These are phyloP conservation scores for Sebastes paucispinis DNA, from an alignment of 2,797 vertebrate genomes.

Conservation along the genomic window DNA sequence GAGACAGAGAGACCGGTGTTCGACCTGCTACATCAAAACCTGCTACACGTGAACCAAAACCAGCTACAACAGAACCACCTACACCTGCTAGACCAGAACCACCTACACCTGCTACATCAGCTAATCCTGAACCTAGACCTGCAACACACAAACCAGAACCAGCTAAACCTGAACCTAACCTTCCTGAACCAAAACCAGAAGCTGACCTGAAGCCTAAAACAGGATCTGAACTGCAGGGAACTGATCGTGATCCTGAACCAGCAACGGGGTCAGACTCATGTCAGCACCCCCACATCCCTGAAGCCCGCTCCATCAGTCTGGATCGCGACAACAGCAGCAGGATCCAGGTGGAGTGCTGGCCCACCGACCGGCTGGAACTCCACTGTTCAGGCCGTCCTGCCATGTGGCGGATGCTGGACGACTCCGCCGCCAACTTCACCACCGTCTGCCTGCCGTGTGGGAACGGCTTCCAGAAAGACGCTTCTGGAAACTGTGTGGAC, in stretches of 20 bases:
- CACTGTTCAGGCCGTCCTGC: constrained; percentile 53
- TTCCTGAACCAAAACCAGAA: too few relatives aligned
- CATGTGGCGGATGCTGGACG: constrained; percentile 38
- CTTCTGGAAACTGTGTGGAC: constrained; percentile 54
- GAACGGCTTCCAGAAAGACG: constrained; percentile 41
- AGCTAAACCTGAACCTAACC: not conserved
- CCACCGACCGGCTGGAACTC: constrained; percentile 45
- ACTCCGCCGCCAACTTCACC: constrained; percentile 29
- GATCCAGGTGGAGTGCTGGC: constrained; percentile 71
- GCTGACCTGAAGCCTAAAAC: not conserved
- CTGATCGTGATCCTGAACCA: not conserved
- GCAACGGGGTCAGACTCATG: not conserved
- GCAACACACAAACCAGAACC: too few relatives aligned
- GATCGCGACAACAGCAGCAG: not conserved
- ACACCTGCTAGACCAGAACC: not conserved
- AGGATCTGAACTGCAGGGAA: not conserved
- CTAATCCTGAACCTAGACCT: not conserved
- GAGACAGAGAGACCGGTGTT: not conserved
- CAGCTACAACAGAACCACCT: not conserved
- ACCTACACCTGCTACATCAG: not conserved
- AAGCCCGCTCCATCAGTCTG: not conserved
- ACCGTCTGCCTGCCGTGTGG: constrained; percentile 63
- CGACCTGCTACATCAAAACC: not conserved
- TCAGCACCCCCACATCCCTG: not conserved
- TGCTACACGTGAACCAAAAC: too few relatives aligned